These are phyloP conservation scores for Ctenodactylus gundi DNA, from an alignment of 2,113 vertebrate genomes.

Conservation along the genomic window DNA sequence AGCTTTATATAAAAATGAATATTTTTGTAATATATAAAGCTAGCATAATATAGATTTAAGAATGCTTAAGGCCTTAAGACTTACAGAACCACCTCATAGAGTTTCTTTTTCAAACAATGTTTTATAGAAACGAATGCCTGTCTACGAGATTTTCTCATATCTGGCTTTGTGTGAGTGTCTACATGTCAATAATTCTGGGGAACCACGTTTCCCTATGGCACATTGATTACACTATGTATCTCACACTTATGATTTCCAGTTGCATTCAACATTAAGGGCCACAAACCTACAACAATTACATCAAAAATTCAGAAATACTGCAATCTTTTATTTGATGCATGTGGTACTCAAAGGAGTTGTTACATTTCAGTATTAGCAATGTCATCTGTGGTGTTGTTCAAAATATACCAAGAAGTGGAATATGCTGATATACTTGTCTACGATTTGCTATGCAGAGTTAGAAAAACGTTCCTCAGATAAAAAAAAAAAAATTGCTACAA, in stretches of 20 bases:
- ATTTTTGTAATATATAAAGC: background rate
- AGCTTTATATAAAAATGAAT: background rate
- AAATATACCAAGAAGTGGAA: background rate
- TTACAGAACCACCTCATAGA: background rate
- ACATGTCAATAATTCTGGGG: background rate
- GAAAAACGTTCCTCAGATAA: background rate
- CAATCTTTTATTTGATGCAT: background rate
- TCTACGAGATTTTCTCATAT: background rate
- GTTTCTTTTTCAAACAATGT: background rate
- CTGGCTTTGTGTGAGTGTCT: background rate
- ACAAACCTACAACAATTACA: background rate
- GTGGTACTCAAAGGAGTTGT: background rate
- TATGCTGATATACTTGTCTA: background rate
- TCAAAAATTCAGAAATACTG: background rate
- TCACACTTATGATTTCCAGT: background rate
- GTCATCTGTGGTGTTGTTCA: background rate
- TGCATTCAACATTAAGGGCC: background rate
- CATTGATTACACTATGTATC: accelerated
- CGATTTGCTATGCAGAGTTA: background rate
- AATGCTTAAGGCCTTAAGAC: background rate
- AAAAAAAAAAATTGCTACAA: background rate
- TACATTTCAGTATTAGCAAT: background rate
- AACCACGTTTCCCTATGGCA: background rate
- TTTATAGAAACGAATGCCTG: background rate
- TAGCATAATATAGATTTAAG: background rate